A percentile compares a stretch with the other conserved stretches of the same genome.
phyloP scores from a whole-genome alignment of 2,888 invertebrate genomes.

The Morpho helenor region DNA sequence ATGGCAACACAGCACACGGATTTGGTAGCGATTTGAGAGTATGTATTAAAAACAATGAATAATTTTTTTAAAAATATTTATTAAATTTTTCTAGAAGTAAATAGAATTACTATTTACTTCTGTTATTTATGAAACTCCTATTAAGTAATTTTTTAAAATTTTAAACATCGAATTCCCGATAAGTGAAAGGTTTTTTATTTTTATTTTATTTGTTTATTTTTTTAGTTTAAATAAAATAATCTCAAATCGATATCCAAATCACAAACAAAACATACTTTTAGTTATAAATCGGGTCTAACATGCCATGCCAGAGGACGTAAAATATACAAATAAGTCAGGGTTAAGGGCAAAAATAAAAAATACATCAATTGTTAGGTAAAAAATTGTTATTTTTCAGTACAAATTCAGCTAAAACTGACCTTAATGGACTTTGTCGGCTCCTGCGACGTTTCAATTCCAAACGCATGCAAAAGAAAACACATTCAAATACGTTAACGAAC shows the following conservation, averaged over 20 bases:
- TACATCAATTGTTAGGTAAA: constrained; percentile 1
- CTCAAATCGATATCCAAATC: no score
- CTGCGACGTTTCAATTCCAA: constrained; percentile 40
- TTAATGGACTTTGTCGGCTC: constrained; percentile 73
- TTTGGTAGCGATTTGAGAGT: constrained; percentile 27
- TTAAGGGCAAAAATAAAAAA: no score
- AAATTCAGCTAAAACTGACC: constrained; percentile 46
- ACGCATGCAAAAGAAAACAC: constrained; percentile 49
- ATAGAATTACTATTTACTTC: no score
- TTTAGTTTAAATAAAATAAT: neutral
- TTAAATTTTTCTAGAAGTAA: neutral
- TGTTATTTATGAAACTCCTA: no score
- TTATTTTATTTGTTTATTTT: no score
- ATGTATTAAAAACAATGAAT: neutral
- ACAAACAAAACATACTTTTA: constrained; percentile 3
- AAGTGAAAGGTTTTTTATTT: no score
- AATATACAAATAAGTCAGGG: neutral
- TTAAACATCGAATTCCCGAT: no score
- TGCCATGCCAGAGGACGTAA: neutral
- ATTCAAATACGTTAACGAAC: no score
- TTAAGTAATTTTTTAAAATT: no score
- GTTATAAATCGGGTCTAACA: constrained; percentile 1
- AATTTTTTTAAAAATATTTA: neutral
- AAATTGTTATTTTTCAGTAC: neutral
- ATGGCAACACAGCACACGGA: constrained; percentile 49